These are phyloP conservation scores for Drosophila takahashii DNA, from an alignment of 1,140 invertebrate species.

Conservation along the genomic window DNA sequence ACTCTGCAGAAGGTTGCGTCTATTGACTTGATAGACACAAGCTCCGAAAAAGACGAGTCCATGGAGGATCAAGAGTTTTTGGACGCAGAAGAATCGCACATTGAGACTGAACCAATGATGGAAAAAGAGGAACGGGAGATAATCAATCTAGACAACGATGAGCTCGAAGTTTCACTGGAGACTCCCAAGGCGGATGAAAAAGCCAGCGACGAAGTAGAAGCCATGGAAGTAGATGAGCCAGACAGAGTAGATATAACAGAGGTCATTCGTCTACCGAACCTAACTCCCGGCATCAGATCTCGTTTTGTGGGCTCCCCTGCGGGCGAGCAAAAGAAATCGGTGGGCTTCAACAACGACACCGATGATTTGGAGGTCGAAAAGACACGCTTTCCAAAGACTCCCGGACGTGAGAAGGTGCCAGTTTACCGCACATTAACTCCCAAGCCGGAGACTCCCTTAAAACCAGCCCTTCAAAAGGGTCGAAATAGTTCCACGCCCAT, in stretches of 20 bases:
- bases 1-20: not conserved
- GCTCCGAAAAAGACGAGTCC: slow-evolving; percentile 5
- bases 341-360: slow-evolving; percentile 30
- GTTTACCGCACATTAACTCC: not conserved
- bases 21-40: not conserved
- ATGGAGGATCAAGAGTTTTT: slow-evolving; percentile 11
- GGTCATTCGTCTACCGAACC: not conserved
- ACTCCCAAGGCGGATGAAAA: too few relatives aligned
- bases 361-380: slow-evolving; percentile 30
- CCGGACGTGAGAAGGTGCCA: slow-evolving; percentile 30
- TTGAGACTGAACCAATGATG: not conserved
- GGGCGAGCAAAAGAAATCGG: slow-evolving; percentile 26
- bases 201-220: not conserved
- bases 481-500: slow-evolving; percentile 65
- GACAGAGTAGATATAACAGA: not conserved
- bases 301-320: not conserved
- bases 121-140: not conserved
- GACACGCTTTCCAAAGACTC: slow-evolving; percentile 65
- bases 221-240: not conserved
- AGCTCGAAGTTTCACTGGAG: not conserved
- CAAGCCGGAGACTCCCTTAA: not conserved
- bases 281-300: slow-evolving; percentile 1
- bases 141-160: not conserved
- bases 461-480: slow-evolving; percentile 28
- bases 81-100: slow-evolving; percentile 2